Percentiles rank a stretch among this genome's conserved stretches.
Evolutionary conservation across 1,140 invertebrate species (phyloP).

Genomic region (Drusus annulatus): DNA sequence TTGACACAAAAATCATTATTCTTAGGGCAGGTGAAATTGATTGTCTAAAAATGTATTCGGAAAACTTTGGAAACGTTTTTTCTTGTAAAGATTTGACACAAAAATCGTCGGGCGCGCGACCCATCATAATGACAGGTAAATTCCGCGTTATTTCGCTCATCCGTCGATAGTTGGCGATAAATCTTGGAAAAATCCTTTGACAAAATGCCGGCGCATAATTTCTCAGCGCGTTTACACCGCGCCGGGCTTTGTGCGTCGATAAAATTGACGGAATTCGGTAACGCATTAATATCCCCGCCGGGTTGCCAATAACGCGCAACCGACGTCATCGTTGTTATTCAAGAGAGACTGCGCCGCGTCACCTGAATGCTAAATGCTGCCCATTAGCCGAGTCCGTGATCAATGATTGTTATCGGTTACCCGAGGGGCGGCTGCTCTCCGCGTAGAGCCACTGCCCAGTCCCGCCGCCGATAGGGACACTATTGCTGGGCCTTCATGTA

Average conservation of each 20-base stretch:
- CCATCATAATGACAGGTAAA: too few relatives aligned
- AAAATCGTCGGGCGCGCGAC: too few relatives aligned
- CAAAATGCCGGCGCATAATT: slow-evolving; percentile 29
- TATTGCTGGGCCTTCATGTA: too few relatives aligned
- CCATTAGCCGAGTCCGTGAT: slow-evolving; percentile 50
- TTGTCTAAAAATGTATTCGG: too few relatives aligned
- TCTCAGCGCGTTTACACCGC: slow-evolving; percentile 29
- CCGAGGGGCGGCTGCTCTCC: background rate
- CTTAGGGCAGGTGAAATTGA: too few relatives aligned
- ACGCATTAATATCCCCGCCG: slow-evolving; percentile 50
- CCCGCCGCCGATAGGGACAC: too few relatives aligned
- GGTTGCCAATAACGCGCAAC: slow-evolving; percentile 51
- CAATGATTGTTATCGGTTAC: slow-evolving; percentile 50
- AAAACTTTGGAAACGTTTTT: too few relatives aligned
- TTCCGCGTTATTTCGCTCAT: too few relatives aligned
- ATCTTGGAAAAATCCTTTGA: slow-evolving; percentile 23
- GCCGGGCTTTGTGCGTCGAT: slow-evolving; percentile 33
- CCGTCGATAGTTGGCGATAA: background rate
- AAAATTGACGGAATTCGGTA: slow-evolving; percentile 45
- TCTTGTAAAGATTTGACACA: too few relatives aligned
- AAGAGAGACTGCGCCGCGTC: slow-evolving; percentile 41
- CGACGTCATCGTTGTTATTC: slow-evolving; percentile 55
- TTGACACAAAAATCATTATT: too few relatives aligned
- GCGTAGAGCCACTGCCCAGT: background rate
- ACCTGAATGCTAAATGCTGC: slow-evolving; percentile 53